A percentile compares a stretch with the other conserved stretches of the same genome.
Evolutionary conservation across 2,113 vertebrate genomes (phyloP).

Genomic region (Zeus faber): DNA sequence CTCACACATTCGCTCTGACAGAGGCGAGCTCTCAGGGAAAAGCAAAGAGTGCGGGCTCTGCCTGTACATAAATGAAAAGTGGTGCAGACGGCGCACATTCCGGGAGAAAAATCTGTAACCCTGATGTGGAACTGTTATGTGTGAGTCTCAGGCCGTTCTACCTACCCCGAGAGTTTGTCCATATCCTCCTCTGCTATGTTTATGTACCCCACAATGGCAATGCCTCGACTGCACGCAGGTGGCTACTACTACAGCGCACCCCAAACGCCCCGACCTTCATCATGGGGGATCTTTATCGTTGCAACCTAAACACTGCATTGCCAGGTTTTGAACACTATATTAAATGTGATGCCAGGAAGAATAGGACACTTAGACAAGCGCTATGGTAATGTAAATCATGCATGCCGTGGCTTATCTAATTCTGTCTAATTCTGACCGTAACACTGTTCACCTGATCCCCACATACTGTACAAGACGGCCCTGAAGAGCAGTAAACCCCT

Average conservation of each 20-base stretch:
- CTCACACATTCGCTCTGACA: slow-evolving; percentile 1
- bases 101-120: background rate
- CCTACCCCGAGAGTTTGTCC: background rate
- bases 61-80: slow-evolving; percentile 2
- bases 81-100: background rate
- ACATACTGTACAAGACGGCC: slow-evolving; percentile 3
- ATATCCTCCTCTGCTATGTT: background rate
- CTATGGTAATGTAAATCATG: background rate
- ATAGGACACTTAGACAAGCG: background rate
- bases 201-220: slow-evolving; percentile 2
- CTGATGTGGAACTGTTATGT: too few relatives aligned
- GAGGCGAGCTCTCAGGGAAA: background rate
- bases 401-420: background rate
- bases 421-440: background rate
- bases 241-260: background rate
- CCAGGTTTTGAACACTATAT: slow-evolving; percentile 1
- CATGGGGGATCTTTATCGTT: background rate
- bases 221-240: background rate
- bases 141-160: slow-evolving; percentile 1
- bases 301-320: slow-evolving; percentile 1
- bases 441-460: background rate
- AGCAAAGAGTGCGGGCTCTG: slow-evolving; percentile 4
- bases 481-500: background rate
- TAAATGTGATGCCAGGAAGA: slow-evolving; percentile 1
- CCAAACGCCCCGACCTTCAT: background rate